These are phyloP conservation scores for Mohoua ochrocephala DNA, from an alignment of 2,113 vertebrate species.

Conservation along the genomic window DNA sequence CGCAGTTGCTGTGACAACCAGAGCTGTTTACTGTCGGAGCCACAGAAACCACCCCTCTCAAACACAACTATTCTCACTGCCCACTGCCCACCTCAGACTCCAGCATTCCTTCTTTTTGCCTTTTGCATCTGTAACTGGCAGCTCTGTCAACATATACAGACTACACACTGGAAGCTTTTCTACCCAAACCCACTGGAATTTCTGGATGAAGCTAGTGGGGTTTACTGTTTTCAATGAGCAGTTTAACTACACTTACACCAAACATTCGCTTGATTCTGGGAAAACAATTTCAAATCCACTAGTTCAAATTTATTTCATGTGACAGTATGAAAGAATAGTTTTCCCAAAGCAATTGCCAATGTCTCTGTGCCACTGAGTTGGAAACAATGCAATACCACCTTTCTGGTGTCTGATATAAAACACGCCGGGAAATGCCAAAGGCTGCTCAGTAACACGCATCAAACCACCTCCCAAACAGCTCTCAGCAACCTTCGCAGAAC, in stretches of 20 bases:
- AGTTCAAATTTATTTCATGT: not conserved
- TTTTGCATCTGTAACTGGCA: not conserved
- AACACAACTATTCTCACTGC: not conserved
- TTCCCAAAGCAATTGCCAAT: not conserved
- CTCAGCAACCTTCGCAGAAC: not conserved
- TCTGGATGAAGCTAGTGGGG: not conserved
- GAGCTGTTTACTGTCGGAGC: not conserved
- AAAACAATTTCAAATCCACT: not conserved
- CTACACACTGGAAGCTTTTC: not conserved
- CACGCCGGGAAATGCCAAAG: not conserved
- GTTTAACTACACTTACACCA: not conserved
- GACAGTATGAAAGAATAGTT: not conserved
- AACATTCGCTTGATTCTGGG: not conserved
- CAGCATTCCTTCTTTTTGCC: not conserved
- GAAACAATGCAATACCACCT: not conserved
- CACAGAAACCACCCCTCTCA: not conserved
- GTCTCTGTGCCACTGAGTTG: not conserved
- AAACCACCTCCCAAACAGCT: not conserved
- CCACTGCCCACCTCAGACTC: not conserved
- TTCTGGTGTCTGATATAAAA: not conserved
- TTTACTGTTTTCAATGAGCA: not conserved
- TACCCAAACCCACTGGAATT: not conserved
- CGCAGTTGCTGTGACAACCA: not conserved
- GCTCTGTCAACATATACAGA: not conserved
- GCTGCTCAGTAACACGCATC: not conserved